These are phyloP conservation scores for Cyaniris semiargus DNA, from an alignment of 2,888 invertebrate species.

Conservation along the genomic window DNA sequence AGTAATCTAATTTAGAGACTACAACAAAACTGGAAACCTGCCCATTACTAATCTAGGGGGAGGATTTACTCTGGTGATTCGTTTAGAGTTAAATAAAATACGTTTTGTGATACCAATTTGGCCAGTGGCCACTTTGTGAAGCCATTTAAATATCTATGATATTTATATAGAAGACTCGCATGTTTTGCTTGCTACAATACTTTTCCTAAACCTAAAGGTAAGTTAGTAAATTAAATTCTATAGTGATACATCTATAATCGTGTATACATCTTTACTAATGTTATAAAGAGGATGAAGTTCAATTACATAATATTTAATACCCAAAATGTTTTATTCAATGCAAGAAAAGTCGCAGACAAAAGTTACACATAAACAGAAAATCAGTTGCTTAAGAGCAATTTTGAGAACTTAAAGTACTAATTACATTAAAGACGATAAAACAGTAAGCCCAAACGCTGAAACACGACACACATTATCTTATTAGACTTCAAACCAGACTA, in stretches of 20 bases:
- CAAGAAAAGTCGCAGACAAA: not conserved
- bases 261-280: too few species aligned
- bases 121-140: conserved; percentile 14
- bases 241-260: too few species aligned
- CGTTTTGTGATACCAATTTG: conserved; percentile 30
- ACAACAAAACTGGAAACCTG: conserved; percentile 31
- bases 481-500: conserved; percentile 14
- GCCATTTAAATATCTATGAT: not conserved
- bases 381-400: too few species aligned
- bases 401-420: not conserved
- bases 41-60: conserved; percentile 30
- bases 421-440: not conserved
- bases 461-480: not conserved
- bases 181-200: not conserved
- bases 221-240: too few species aligned
- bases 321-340: too few species aligned
- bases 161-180: not conserved
- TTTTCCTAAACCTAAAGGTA: too few species aligned
- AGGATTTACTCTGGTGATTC: conserved; percentile 29
- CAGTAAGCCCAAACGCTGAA: not conserved
- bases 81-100: conserved; percentile 31
- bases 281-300: too few species aligned
- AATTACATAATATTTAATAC: too few species aligned
- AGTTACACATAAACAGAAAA: not conserved
- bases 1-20: conserved; percentile 28